A percentile compares a stretch with the other conserved stretches of the same genome.
phyloP scores from a whole-genome alignment of 2,113 vertebrate genomes.

The Sterrhoptilus dennistouni region DNA sequence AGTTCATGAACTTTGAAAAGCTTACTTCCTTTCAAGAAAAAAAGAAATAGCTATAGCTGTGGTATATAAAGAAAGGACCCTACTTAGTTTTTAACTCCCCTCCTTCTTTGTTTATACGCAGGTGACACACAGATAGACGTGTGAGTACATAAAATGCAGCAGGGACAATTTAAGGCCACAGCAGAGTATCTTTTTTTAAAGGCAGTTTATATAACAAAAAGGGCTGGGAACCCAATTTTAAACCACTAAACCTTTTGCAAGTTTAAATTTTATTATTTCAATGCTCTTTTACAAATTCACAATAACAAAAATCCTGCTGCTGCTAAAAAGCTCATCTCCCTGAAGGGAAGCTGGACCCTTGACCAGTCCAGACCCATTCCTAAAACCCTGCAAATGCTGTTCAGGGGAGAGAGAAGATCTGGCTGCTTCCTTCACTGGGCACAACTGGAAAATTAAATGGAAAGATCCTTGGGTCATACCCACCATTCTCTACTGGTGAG shows the following conservation, averaged over 20 bases:
- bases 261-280: not conserved
- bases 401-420: not conserved
- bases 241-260: not conserved
- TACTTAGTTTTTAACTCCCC: not conserved
- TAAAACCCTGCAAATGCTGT: not conserved
- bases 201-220: not conserved
- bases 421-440: not conserved
- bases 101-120: not conserved
- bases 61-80: not conserved
- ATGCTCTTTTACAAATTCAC: not conserved
- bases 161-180: not conserved
- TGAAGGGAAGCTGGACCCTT: not conserved
- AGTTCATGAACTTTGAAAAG: not conserved
- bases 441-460: not conserved
- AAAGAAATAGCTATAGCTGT: not conserved
- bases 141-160: not conserved
- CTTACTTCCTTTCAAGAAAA: not conserved
- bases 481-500: not conserved
- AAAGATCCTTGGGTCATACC: not conserved
- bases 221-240: not conserved
- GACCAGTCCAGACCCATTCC: not conserved
- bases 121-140: not conserved
- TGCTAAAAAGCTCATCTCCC: not conserved
- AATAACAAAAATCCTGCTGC: not conserved
- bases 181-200: not conserved